phyloP scores from a whole-genome alignment of 2,888 invertebrate genomes.

The Conistra vaccinii region DNA sequence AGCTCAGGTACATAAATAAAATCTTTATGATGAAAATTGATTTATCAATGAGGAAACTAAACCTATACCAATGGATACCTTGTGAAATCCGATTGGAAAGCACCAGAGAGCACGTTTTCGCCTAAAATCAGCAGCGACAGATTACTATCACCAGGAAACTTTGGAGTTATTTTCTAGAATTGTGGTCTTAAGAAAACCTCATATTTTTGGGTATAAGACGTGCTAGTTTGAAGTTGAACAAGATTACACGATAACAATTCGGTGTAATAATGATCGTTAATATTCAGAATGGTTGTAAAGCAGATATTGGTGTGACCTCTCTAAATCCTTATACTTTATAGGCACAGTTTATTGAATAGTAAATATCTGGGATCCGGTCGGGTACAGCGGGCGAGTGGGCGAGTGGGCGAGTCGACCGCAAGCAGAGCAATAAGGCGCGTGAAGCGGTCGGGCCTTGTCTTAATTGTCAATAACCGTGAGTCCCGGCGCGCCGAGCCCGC shows the following conservation, averaged over 20 bases:
- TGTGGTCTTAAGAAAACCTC: slow-evolving; percentile 14
- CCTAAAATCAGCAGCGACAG: slow-evolving; percentile 16
- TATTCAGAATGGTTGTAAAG: slow-evolving; percentile 65
- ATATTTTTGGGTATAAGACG: slow-evolving; percentile 1
- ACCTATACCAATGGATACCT: slow-evolving; percentile 11
- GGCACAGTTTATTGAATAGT: slow-evolving; percentile 80
- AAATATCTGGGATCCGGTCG: slow-evolving; percentile 75
- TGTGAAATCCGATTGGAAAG: slow-evolving; percentile 1
- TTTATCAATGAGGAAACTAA: slow-evolving; percentile 6
- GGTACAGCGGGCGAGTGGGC: slow-evolving; percentile 61
- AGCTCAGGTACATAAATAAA: background rate
- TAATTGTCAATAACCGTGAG: slow-evolving; percentile 90
- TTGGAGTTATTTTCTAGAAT: slow-evolving; percentile 14
- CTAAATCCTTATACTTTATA: slow-evolving; percentile 72
- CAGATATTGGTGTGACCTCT: slow-evolving; percentile 66
- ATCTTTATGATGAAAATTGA: background rate
- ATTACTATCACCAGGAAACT: slow-evolving; percentile 31
- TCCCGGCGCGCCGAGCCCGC: slow-evolving; percentile 82
- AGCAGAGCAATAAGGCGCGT: slow-evolving; percentile 83
- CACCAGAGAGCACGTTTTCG: slow-evolving; percentile 5
- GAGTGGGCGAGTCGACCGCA: slow-evolving; percentile 70
- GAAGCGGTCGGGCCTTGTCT: slow-evolving; percentile 85
- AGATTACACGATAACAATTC: slow-evolving; percentile 29
- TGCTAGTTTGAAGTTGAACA: slow-evolving; percentile 15
- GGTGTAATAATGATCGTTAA: slow-evolving; percentile 55